A percentile compares a stretch with the other conserved stretches of the same genome.
Evolutionary conservation across 1,140 invertebrate genomes (phyloP).

Genomic region (Apis cerana): DNA sequence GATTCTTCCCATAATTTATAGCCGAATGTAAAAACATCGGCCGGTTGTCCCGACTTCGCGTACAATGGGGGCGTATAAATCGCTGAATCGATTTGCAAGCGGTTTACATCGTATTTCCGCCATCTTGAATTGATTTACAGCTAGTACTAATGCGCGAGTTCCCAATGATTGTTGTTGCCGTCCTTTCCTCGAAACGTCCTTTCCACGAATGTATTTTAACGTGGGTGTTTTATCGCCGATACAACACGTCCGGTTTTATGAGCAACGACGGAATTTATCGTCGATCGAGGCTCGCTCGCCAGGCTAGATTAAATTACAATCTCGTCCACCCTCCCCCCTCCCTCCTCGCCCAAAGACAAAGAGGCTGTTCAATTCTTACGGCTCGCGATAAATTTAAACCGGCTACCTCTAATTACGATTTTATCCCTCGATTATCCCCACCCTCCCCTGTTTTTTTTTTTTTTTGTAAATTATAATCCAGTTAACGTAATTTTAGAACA

Average conservation of each 20-base stretch:
- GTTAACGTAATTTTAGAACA: no score
- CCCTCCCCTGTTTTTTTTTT: no score
- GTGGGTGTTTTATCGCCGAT: conserved; percentile 60
- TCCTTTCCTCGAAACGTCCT: conserved; percentile 33
- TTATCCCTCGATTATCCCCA: neutral
- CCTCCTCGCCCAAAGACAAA: neutral
- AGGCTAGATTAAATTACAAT: conserved; percentile 54
- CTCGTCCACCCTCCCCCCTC: neutral
- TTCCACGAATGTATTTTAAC: conserved; percentile 47
- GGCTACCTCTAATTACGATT: conserved; percentile 16
- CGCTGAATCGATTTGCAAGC: conserved; percentile 60
- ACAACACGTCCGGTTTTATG: conserved; percentile 57
- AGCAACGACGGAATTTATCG: conserved; percentile 63
- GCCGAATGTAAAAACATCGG: conserved; percentile 59
- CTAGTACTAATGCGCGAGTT: conserved; percentile 45
- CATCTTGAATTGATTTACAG: conserved; percentile 71
- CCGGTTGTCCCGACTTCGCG: conserved; percentile 32
- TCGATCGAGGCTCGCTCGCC: conserved; percentile 42
- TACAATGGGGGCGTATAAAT: conserved; percentile 67
- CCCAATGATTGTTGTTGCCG: conserved; percentile 23
- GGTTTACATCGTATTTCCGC: conserved; percentile 62
- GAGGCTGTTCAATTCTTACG: conserved; percentile 11
- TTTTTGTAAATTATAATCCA: no score
- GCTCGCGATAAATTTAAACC: conserved; percentile 41
- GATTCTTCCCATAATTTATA: conserved; percentile 66